phyloP scores from a whole-genome alignment of 1,140 invertebrate species.

The Polypedilum vanderplanki region DNA sequence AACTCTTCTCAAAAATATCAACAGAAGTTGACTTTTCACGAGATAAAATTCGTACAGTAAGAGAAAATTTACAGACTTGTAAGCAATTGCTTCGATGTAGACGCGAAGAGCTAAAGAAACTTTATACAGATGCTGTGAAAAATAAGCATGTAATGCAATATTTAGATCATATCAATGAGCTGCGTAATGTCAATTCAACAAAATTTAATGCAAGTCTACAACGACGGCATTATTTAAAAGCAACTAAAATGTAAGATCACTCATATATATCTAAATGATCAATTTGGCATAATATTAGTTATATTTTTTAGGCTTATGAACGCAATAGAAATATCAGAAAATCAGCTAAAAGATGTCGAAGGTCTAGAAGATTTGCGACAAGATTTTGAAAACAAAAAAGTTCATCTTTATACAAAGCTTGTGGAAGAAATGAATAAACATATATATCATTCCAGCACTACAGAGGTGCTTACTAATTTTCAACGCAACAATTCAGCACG shows the following conservation, averaged over 20 bases:
- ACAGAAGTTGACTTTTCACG: constrained; percentile 52
- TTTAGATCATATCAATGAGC: constrained; percentile 77
- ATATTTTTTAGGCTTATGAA: constrained; percentile 50
- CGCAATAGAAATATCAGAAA: constrained; percentile 59
- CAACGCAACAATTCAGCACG: constrained; percentile 56
- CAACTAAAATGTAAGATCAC: constrained; percentile 57
- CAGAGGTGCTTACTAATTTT: constrained; percentile 48
- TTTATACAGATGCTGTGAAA: constrained; percentile 88
- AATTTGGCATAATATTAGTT: neutral
- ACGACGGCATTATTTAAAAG: constrained; percentile 77
- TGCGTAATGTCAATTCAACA: constrained; percentile 2
- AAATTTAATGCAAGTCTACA: neutral
- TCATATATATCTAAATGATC: neutral
- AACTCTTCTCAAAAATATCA: constrained; percentile 43
- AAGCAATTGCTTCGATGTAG: constrained; percentile 84
- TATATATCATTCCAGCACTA: constrained; percentile 61
- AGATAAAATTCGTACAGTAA: constrained; percentile 73
- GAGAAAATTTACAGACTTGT: constrained; percentile 83
- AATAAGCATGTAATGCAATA: constrained; percentile 84
- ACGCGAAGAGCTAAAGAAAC: constrained; percentile 83
- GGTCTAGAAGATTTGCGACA: constrained; percentile 68
- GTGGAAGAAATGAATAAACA: constrained; percentile 67
- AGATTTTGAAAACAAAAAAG: constrained; percentile 65
- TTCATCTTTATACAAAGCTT: constrained; percentile 62
- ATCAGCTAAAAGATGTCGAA: constrained; percentile 67